Base-by-base conservation (phyloP, 92 coral and sea anemone genomes). In the Parazoanthus atlanticus region DNA sequence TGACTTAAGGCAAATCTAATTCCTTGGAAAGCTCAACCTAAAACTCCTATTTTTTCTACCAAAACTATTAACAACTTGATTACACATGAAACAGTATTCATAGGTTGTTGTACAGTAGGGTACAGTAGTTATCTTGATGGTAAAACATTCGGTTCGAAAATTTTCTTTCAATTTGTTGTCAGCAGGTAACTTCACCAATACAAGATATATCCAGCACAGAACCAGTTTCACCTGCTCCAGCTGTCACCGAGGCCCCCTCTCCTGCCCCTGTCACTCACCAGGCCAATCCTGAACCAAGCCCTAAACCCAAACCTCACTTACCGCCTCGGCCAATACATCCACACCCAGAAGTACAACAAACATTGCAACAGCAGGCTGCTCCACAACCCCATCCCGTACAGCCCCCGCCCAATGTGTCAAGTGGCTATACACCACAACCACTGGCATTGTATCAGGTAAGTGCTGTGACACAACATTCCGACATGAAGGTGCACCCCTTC, bases 401-500 rank as follows among this genome's bases (percentile, higher is more conserved):
- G 9, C n/a, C 90, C 25, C 90, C 81, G 29, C 90, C 92, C 29
- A 61, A 34, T 78, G 86, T 89, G 85, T 56, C 88, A 17, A 26
- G 98, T 31, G 89, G 92, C 16, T 91, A 89, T 76, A 85, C 98
- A 41, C 93, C 96, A 30, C 99, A 95, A 81, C 96, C 89, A 54
- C 85, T 96, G 19, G 99, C 99, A 21, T 74, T 96, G 69, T 96
- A 96, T 85, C 99, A 96, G 94, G 98, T 95, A 65, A 7, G 49
- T 7, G 12, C 7, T 5, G 56, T 74, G 9, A 43, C 15, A 56
- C 23, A 54, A 3, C 25, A 56, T 56, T 56, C 12, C 49, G 11
- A 43, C 38, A 36, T 36, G 38, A 36, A 36, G 38, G 38, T 36
- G 38, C 38, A 36, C 38, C 38, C 38, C 38, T 36, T 36, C 38